Base-by-base conservation (phyloP, 2,113 vertebrate species). In the Ptyas mucosa region DNA sequence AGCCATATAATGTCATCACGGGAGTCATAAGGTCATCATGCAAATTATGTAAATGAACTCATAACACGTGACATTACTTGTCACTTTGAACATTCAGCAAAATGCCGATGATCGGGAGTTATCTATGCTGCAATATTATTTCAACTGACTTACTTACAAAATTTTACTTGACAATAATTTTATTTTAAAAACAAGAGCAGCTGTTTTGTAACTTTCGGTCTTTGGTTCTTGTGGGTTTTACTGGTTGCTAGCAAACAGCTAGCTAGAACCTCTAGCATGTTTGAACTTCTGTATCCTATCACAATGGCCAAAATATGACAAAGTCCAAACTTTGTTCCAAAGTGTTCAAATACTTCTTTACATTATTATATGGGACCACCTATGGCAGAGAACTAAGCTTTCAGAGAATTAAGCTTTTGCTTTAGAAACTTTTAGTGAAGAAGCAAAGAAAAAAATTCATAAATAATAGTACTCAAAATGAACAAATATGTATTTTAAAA, bases 81-180 rank as follows among this genome's bases (percentile, higher is more conserved):
- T 43, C 20, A 34, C 8, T 81, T 81, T 81, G 8, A 10, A 43
- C 34, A 20, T 43, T 7, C 75, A 81, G 34, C 18, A 81, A 81
- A 81, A 81, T 81, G 34, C 18, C 1, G 0, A 10, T 43, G 18
- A 8, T 43, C 3, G 18, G 0, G 0, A 57, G 88, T 11, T 88
- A 93, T 69, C 49, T 93, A 87, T 81, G 87, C 14, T 92, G 9
- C 90, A 51, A 91, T 11, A 92, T 11, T 11, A 85, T 75, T 93
- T 75, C 85, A 92, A 87, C 57, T 64, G 46, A 91, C 91, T 89
- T 55, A 94, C 46, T 91, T 88, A 21, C 18, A 23, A 43, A 51
- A 69, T 53, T 61, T 81, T 55, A n/a, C 26, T 26, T 55, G 11
- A 51, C n/a, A 92, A 18, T 34, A 81, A 39, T 93, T 94, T 94